Base-by-base conservation (phyloP, 92 coral and sea anemone species). In the Zoanthus sociatus region DNA sequence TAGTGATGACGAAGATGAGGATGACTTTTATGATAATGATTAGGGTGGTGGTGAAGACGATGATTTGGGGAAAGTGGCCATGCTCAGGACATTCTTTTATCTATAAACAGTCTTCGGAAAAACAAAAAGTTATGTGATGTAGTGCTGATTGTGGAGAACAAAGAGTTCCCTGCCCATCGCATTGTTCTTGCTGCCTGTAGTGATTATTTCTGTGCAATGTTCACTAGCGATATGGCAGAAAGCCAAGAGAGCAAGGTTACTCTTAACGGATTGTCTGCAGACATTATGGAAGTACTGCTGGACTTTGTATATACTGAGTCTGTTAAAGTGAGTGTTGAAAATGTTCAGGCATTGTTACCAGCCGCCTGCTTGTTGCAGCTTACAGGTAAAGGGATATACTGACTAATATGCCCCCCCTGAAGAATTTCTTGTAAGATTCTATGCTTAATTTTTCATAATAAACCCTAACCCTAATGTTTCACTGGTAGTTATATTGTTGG, bases 131-230 rank as follows among this genome's bases (percentile, higher is more conserved):
- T 97, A 4, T 97, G 99, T 78, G 99, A 97, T 73, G 94, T 94
- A 0, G 90, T 91, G 46, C 92, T 97, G 1, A 79, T 87, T 79
- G 99, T 97, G 1, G 98, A 87, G 32, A 90, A 84, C 32, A 78
- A 91, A 78, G 92, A 97, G 20, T 97, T 97, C 63, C 98, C 94
- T 21, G 98, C 96, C 13, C 99, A 97, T 73, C 94, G 99, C 54
- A 93, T 97, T 20, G 93, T 97, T 16, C 88, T 97, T 32, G 93
- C 98, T 33, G 98, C 99, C 16, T 97, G 98, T 44, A 97, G 99
- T 89, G 97, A 97, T 78, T 97, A 97, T 56, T 97, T 97, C 66
- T 94, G 91, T 85, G 99, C 99, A 45, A 97, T 97, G 99, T 97
- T 97, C 88, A 97, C 99, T 7, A 92, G 88, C 13, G 95, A 95